These are phyloP conservation scores for Heliconius hermathena DNA, from an alignment of 1,140 invertebrate genomes.

Conservation along the genomic window DNA sequence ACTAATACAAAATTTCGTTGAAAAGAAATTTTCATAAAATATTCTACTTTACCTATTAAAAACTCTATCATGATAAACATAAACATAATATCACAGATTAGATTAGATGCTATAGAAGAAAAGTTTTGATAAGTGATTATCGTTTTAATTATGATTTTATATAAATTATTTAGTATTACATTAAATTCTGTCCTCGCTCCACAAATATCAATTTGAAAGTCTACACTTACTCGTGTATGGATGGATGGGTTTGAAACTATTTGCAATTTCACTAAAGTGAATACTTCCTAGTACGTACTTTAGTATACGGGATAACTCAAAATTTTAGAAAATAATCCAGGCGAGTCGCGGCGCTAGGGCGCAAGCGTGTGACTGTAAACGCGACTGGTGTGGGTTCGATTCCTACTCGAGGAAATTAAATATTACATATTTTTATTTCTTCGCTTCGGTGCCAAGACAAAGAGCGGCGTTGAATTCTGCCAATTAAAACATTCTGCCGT, in stretches of 20 bases:
- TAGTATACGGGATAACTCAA: too few relatives aligned
- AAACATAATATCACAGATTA: neutral
- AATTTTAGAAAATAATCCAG: too few relatives aligned
- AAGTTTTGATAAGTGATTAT: neutral
- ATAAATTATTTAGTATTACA: neutral
- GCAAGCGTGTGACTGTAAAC: too few relatives aligned
- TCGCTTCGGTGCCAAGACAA: too few relatives aligned
- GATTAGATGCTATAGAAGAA: conserved; percentile 6
- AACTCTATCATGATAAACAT: neutral
- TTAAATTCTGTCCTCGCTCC: neutral
- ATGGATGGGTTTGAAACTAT: neutral
- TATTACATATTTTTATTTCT: too few relatives aligned
- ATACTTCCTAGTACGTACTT: too few relatives aligned
- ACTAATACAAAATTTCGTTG: neutral
- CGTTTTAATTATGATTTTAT: neutral
- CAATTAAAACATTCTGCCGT: too few relatives aligned
- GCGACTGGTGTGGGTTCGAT: too few relatives aligned
- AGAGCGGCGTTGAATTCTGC: too few relatives aligned
- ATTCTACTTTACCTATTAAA: neutral
- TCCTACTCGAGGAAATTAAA: too few relatives aligned
- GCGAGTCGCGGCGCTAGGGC: too few relatives aligned
- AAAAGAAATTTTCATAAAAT: neutral
- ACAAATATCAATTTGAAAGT: neutral
- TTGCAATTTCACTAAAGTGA: too few relatives aligned
- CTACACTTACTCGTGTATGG: neutral